Evolutionary conservation across 2,113 vertebrate species (phyloP).

Genomic region (Sorex araneus): DNA sequence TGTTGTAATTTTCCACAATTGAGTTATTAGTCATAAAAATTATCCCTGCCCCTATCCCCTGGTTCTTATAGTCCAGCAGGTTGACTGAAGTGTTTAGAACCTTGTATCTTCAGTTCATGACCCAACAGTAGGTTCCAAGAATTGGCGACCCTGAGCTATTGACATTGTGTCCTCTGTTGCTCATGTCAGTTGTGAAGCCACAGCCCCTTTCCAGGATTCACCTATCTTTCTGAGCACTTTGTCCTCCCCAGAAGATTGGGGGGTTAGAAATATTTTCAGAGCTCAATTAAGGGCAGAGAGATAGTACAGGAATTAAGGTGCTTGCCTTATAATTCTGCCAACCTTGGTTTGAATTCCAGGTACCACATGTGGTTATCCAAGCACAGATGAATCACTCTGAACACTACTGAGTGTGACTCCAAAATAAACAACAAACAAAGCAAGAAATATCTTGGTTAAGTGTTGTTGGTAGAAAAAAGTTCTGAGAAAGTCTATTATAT

Average conservation of each 20-base stretch:
- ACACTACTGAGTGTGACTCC: too few relatives aligned
- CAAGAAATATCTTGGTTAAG: not conserved
- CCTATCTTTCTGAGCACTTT: not conserved
- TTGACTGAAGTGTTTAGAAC: not conserved
- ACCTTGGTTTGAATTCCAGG: too few relatives aligned
- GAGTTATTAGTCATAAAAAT: conserved; percentile 78
- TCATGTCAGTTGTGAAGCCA: not conserved
- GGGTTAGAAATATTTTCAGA: conserved; percentile 1
- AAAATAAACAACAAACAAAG: too few relatives aligned
- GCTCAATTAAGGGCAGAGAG: not conserved
- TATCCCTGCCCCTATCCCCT: conserved; percentile 60
- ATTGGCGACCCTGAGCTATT: not conserved
- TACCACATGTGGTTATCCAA: too few relatives aligned
- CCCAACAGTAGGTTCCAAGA: not conserved
- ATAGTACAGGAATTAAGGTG: not conserved
- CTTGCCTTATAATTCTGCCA: too few relatives aligned
- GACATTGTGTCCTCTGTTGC: too few relatives aligned
- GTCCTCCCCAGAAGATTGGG: not conserved
- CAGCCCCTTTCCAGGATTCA: not conserved
- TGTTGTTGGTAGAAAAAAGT: not conserved
- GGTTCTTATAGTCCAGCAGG: not conserved
- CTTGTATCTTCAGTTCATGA: not conserved
- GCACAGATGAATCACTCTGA: too few relatives aligned
- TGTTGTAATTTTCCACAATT: conserved; percentile 84
- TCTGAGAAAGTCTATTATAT: conserved; percentile 4